A percentile compares a stretch with the other conserved stretches of the same genome.
These are phyloP conservation scores for Ridgeia piscesae DNA, from an alignment of 1,140 invertebrate species.

Conservation along the genomic window DNA sequence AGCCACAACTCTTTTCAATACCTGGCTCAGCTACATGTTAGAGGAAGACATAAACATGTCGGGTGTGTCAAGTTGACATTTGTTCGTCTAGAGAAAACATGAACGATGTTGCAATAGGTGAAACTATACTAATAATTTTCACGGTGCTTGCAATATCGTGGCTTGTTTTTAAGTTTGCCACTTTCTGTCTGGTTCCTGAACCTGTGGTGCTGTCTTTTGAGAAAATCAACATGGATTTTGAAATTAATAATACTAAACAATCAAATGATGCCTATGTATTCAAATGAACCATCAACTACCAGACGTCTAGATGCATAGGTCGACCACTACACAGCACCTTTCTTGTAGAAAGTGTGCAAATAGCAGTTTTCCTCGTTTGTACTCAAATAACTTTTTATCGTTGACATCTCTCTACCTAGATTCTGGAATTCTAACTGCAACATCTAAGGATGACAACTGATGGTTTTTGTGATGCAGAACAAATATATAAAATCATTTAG, in stretches of 20 bases:
- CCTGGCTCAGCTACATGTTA: not conserved
- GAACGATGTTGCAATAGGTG: not conserved
- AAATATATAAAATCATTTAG: too few relatives aligned
- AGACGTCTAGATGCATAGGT: too few relatives aligned
- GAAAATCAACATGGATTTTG: not conserved
- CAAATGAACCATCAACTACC: too few relatives aligned
- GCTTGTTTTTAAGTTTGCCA: not conserved
- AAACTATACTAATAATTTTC: not conserved
- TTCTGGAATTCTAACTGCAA: too few relatives aligned
- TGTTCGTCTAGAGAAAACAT: not conserved
- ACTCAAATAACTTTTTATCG: too few relatives aligned
- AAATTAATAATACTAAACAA: not conserved
- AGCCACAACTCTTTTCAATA: not conserved
- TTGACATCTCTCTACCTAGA: too few relatives aligned
- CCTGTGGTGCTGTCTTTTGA: not conserved
- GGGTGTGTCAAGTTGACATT: not conserved
- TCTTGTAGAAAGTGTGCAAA: too few relatives aligned
- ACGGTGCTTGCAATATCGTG: not conserved
- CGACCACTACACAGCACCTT: too few relatives aligned
- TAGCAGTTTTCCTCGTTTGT: too few relatives aligned
- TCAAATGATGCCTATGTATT: too few relatives aligned
- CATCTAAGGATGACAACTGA: too few relatives aligned
- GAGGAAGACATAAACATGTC: not conserved
- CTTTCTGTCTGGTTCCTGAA: not conserved
- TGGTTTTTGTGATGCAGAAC: too few relatives aligned